Base-by-base conservation (phyloP, 2,113 vertebrate genomes). In the Saccopteryx leptura region DNA sequence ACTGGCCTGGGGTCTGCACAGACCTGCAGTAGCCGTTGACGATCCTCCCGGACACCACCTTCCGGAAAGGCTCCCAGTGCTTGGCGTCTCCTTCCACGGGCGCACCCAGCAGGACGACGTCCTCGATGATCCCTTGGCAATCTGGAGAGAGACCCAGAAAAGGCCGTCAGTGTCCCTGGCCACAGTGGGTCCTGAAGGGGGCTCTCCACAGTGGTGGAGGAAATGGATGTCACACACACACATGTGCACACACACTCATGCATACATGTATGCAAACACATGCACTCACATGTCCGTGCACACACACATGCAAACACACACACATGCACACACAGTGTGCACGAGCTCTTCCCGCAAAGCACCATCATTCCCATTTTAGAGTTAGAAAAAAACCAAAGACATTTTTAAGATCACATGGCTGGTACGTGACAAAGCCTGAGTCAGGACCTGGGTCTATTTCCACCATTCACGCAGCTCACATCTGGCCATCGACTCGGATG, bases 21-120 rank as follows among this genome's bases (percentile, higher is more conserved):
- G 88, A 99, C 99, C 99, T 99, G 99, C 99, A 99, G 90, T 99
- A 99, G 75, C 99, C 99, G 0, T 99, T 99, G 33, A 99, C 95
- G 94, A 99, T 99, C 98, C 98, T 99, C 58, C 99, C 99, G 0
- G 99, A 99, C 71, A 99, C 99, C 33, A 99, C 99, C 69, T 96
- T 99, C 7, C 98, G 97, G 91, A 99, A 98, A 13, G 98, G 97
- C 83, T 99, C 98, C 99, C 99, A 99, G 92, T 98, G 94, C 97
- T 99, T 99, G 96, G 99, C 98, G 0, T 99, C 99, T 63, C 99
- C 99, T 17, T 99, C 99, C 85, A 99, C 99, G 0, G 99, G 99
- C 0, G 99, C 99, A 2, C 99, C 99, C 95, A 99, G 95, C 60
- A 99, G 98, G 93, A 99, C 96, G 7, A 99, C 99, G 0, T 99